Evolutionary conservation across 2,113 vertebrate genomes (phyloP), one percentile per base, ranked within the genome.

Genomic region (Paracyprichromis sp.): DNA sequence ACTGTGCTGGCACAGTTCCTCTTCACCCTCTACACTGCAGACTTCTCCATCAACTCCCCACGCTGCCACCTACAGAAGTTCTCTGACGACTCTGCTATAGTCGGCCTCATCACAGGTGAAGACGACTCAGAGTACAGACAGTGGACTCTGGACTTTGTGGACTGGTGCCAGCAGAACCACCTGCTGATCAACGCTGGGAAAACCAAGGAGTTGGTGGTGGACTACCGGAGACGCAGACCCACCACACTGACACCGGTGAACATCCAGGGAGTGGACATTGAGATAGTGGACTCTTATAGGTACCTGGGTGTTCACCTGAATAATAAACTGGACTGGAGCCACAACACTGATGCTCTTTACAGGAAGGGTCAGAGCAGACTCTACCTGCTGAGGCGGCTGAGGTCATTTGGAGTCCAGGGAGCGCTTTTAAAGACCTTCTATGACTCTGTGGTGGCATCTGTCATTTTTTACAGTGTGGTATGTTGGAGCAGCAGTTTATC

Each of bases 121-220:
- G 21, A 26, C 0, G 2, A 24, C 11, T 56, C 21, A 56, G 53
- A 56, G 53, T 56, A 56, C 21, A 56, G 53, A 24, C 53, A 13
- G 53, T 26, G 21, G 4, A 13, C 21, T 56, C 21, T 56, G 54
- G 54, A 56, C 21, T 56, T 56, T 26, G 54, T 56, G 0, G 11
- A 56, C 53, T 56, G 53, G 53, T 13, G 53, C 0, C 21, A 24
- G 6, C 21, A 56, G 11, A 56, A 56, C 21, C 53, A 56, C 21
- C 21, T 56, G 53, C 53, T 56, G n/a, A 56, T 56, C n/a, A 56
- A 7, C 0, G 0, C 1, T 0, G n/a, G 53, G n/a, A 24, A 54
- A 54, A 54, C 6, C 0, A 54, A 54, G 2, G 21, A 13, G 21
- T 8, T 13, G 21, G 53, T 24, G 21, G 4, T 56, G 11, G 11